phyloP scores from a whole-genome alignment of 1,140 invertebrate genomes.

The Babylonia areolata region DNA sequence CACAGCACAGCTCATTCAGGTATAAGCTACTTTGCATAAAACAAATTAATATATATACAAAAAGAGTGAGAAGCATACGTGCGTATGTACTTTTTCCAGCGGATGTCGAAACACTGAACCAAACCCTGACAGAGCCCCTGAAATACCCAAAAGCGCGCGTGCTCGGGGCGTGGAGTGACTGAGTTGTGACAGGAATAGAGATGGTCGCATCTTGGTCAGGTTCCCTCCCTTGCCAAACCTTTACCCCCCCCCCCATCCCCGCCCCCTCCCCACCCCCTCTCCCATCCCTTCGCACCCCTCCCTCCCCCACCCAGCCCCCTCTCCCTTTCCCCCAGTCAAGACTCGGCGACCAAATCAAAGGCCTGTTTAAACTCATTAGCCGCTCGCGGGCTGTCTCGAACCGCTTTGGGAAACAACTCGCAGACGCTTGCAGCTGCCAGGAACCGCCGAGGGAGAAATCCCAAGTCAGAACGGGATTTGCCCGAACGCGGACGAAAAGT shows the following conservation, averaged over 20 bases:
- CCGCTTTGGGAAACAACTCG: conserved; percentile 19
- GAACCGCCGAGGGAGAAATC: not conserved
- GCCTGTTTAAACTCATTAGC: conserved; percentile 29
- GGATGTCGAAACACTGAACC: not conserved
- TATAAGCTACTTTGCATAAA: not conserved
- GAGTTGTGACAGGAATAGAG: conserved; percentile 31
- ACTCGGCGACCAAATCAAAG: conserved; percentile 20
- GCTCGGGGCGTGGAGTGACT: not conserved
- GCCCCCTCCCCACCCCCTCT: not conserved
- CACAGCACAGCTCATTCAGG: not conserved
- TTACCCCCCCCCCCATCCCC: not conserved
- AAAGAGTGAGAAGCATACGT: not conserved
- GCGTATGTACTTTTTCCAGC: not conserved
- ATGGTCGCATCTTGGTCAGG: conserved; percentile 24
- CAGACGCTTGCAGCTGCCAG: not conserved
- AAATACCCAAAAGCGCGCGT: not conserved
- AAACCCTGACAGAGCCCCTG: conserved; percentile 28
- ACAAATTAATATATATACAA: not conserved
- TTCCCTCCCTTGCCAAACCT: not conserved
- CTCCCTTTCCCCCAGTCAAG: conserved; percentile 3
- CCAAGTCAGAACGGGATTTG: not conserved
- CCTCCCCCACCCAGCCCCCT: not conserved
- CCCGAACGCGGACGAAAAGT: not conserved
- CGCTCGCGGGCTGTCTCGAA: conserved; percentile 5
- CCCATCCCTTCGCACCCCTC: not conserved